phyloP scores from a whole-genome alignment of 2,888 invertebrate species.

The Stegana nigrithorax region DNA sequence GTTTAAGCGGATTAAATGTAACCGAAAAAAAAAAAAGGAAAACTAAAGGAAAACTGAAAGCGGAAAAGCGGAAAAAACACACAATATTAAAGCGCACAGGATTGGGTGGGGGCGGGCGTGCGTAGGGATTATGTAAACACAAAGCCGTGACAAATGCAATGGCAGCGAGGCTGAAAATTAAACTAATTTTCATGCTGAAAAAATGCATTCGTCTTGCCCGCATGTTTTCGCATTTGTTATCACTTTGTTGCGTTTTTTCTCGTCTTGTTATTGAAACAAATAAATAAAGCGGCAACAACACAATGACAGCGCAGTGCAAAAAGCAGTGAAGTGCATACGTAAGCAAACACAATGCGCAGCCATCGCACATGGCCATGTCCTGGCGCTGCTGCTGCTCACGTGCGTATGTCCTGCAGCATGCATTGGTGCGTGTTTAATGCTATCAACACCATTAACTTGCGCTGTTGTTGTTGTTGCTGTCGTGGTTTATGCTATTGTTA shows the following conservation, averaged over 20 bases:
- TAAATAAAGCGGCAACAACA: slow-evolving; percentile 6
- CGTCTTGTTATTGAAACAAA: neutral
- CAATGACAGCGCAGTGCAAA: slow-evolving; percentile 54
- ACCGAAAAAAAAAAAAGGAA: slow-evolving; percentile 3
- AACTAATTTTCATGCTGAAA: slow-evolving; percentile 46
- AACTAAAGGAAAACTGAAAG: slow-evolving; percentile 15
- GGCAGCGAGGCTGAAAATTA: slow-evolving; percentile 30
- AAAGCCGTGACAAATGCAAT: slow-evolving; percentile 19
- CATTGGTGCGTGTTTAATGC: slow-evolving; percentile 50
- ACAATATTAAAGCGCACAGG: neutral
- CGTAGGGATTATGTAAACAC: slow-evolving; percentile 36
- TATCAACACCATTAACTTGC: slow-evolving; percentile 45
- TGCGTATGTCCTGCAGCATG: slow-evolving; percentile 45
- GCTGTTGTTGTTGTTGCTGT: slow-evolving; percentile 1
- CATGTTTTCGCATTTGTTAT: neutral
- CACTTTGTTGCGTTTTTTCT: neutral
- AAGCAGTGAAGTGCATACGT: slow-evolving; percentile 56
- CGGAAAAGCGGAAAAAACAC: neutral
- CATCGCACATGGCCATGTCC: no score
- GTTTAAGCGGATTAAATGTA: slow-evolving; percentile 53
- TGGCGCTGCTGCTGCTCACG: slow-evolving; percentile 28
- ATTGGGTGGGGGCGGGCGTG: slow-evolving; percentile 38
- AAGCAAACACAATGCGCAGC: slow-evolving; percentile 47
- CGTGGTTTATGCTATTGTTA: neutral
- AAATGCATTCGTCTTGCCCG: neutral